Percentiles rank a stretch among this genome's conserved stretches.
Conservation (phyloP, 2,113 vertebrate genomes). For the Kryptolebias marmoratus region DNA sequence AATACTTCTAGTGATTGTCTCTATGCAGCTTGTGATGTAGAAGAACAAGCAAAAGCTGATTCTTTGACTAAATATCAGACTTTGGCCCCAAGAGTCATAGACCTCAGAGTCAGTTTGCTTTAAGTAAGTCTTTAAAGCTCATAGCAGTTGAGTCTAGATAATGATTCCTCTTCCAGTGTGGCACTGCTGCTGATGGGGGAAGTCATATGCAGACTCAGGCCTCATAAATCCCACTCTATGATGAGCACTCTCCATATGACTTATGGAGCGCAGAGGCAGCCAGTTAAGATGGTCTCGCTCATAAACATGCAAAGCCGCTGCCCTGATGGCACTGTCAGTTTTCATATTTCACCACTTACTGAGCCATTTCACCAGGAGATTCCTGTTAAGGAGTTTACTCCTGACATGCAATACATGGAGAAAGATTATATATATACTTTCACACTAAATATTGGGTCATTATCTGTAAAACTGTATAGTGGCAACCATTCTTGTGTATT, state of each 20-base stretch:
- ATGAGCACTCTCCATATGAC: constrained; percentile 77
- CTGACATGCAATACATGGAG: constrained; percentile 9
- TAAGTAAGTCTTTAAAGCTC: constrained; percentile 74
- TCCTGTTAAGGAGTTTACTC: constrained; percentile 60
- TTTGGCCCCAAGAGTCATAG: constrained; percentile 39
- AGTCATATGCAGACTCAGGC: constrained; percentile 72
- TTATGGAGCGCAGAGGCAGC: constrained; percentile 73
- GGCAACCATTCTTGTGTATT: too few species aligned
- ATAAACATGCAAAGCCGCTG: constrained; percentile 72
- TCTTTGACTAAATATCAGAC: constrained; percentile 10
- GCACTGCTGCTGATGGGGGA: constrained; percentile 41
- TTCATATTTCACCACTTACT: constrained; percentile 81
- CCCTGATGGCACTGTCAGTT: constrained; percentile 74
- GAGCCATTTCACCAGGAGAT: constrained; percentile 42
- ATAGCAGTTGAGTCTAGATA: constrained; percentile 63
- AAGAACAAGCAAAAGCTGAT: not conserved
- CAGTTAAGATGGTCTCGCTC: constrained; percentile 76
- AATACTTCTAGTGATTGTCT: not conserved
- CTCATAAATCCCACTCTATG: constrained; percentile 77
- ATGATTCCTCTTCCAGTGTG: constrained; percentile 70
- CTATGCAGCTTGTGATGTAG: not conserved
- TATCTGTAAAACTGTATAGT: too few species aligned
- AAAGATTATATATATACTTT: not conserved
- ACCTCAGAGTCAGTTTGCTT: constrained; percentile 57
- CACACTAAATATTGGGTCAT: too few species aligned